Evolutionary conservation across 2,113 vertebrate genomes (phyloP), one percentile per base, ranked within the genome.

Genomic region (Stomatorhinus ivindoensis): DNA sequence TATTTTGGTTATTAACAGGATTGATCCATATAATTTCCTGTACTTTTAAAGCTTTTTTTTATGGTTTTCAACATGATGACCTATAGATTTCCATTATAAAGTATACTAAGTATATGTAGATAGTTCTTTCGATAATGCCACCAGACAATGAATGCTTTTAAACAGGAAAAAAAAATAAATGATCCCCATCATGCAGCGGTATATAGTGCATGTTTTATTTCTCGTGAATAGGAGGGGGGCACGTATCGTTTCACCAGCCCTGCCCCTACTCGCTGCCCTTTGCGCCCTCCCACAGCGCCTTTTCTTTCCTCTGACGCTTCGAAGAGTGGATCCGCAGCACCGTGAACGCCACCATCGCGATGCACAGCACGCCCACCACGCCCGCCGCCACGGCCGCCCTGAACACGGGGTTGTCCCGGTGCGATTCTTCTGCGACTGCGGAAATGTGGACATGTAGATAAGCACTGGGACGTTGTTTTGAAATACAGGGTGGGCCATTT

Each of bases 311-410:
- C 44, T 31, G 31, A 3, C 61, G 87, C n/a, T 73, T 91, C 39
- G 89, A 88, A 6, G 50, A 89, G 88, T 90, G 42, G 44, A 76
- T 90, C 6, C 88, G 84, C 88, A 92, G 90, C 47, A 91, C 17
- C 0, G 94, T 84, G 35, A 93, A 89, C 1, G 87, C 93, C 65
- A 92, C 61, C 88, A 93, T 53, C 58, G 80, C n/a, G 2, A 95
- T 10, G 24, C 92, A 93, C 51, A 94, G 24, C 1, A 27, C 73
- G 0, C 92, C 94, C 0, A 93, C 21, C 2, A 94, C 47, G 9
- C 89, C 93, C 0, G 92, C 93, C 5, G 91, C 82, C 0, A 95
- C 46, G 0, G 93, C 92, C 1, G 93, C 90, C 0, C 90, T 91
- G 47, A 93, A 17, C 89, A 93, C 42, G 0, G 90, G 80, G 0